Evolutionary conservation across 1,140 invertebrate species (phyloP).

Genomic region (Drosophila miranda): DNA sequence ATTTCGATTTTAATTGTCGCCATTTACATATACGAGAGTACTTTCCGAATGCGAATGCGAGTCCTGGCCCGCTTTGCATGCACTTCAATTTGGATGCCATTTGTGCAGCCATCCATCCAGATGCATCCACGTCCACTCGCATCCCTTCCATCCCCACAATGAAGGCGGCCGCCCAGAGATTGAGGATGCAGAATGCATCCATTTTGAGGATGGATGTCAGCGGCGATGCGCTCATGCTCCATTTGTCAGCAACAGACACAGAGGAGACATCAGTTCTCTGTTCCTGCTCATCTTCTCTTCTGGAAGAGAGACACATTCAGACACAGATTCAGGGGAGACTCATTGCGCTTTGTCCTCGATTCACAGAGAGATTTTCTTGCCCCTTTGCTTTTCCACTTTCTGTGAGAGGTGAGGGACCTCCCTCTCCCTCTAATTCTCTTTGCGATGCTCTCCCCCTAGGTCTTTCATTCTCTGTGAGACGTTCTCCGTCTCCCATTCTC

Average conservation of each 20-base stretch:
- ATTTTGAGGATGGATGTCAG: slow-evolving; percentile 51
- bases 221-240: slow-evolving; percentile 64
- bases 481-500: not conserved
- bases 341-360: slow-evolving; percentile 21
- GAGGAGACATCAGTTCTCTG: slow-evolving; percentile 35
- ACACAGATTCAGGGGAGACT: slow-evolving; percentile 8
- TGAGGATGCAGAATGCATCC: slow-evolving; percentile 16
- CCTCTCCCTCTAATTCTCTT: not conserved
- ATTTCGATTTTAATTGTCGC: slow-evolving; percentile 7
- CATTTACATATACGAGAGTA: too few relatives aligned
- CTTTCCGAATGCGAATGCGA: too few relatives aligned
- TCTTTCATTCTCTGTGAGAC: not conserved
- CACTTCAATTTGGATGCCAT: too few relatives aligned
- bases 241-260: slow-evolving; percentile 62
- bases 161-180: not conserved
- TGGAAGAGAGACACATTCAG: too few relatives aligned
- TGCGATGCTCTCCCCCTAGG: too few relatives aligned
- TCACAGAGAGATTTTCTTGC: slow-evolving; percentile 2
- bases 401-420: not conserved
- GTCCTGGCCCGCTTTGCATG: too few relatives aligned
- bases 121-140: too few relatives aligned
- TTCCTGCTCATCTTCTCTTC: not conserved
- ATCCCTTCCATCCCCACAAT: too few relatives aligned
- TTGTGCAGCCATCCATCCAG: too few relatives aligned
- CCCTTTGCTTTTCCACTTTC: not conserved